Evolutionary conservation across 1,140 invertebrate species (phyloP).

Genomic region (Saccostrea cuccullata): DNA sequence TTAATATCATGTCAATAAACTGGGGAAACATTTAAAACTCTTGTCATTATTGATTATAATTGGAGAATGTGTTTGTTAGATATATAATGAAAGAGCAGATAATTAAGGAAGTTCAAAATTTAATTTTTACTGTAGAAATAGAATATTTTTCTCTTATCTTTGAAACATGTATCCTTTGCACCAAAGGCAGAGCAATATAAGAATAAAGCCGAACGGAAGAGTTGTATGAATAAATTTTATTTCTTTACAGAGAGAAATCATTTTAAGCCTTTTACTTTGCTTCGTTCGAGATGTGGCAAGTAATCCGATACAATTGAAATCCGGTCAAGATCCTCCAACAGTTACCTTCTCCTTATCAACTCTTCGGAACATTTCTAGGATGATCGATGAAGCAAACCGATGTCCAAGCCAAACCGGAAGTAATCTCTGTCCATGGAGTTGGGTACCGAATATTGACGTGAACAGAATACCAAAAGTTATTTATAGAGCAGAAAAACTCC

Average conservation of each 20-base stretch:
- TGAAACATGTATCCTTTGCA: no score
- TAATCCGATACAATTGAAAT: not conserved
- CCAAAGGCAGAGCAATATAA: no score
- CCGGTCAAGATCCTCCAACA: not conserved
- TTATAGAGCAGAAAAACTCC: not conserved
- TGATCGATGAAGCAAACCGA: not conserved
- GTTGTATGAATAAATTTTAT: no score
- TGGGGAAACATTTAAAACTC: no score
- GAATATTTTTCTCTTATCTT: no score
- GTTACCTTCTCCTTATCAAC: not conserved
- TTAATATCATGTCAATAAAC: no score
- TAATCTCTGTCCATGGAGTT: not conserved
- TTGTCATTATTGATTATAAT: no score
- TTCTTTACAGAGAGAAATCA: not conserved
- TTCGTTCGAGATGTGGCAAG: not conserved
- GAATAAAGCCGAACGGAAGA: no score
- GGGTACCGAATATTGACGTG: not conserved
- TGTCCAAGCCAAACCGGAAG: not conserved
- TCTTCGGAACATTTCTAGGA: not conserved
- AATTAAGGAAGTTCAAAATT: no score
- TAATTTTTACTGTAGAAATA: no score
- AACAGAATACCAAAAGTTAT: not conserved
- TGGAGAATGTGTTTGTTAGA: no score
- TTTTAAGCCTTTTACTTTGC: not conserved
- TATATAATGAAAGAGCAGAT: no score